Percentiles rank a stretch among this genome's conserved stretches.
Conservation (phyloP, 2,113 vertebrate species). For the Noctilio leporinus region DNA sequence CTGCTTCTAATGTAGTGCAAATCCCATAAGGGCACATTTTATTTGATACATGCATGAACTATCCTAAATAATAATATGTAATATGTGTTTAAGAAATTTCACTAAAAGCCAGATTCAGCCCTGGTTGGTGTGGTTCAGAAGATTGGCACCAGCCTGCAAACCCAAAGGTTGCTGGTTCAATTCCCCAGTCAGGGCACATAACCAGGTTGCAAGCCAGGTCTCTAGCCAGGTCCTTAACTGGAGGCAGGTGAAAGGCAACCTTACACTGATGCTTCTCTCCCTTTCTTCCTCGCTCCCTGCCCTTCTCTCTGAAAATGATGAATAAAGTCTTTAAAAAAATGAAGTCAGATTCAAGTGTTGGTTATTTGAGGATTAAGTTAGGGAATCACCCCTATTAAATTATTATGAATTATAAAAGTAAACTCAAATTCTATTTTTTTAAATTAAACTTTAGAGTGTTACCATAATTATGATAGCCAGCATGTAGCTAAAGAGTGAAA, state of each 20-base stretch:
- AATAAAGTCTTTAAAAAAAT: too few species aligned
- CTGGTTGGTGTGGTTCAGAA: too few species aligned
- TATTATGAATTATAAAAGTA: not conserved
- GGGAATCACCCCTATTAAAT: not conserved
- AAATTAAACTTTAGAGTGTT: not conserved
- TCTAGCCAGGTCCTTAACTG: too few species aligned
- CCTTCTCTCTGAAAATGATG: too few species aligned
- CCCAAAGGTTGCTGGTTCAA: too few species aligned
- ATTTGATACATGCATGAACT: not conserved
- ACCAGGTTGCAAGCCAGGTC: too few species aligned
- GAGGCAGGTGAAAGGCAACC: too few species aligned
- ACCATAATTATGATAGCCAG: not conserved
- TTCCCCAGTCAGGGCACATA: too few species aligned
- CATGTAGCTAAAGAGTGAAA: not conserved
- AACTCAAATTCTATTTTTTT: not conserved
- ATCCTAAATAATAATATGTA: not conserved
- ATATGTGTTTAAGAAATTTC: not conserved
- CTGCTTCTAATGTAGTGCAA: not conserved
- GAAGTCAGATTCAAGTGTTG: not conserved
- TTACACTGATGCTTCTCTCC: too few species aligned
- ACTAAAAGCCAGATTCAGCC: not conserved
- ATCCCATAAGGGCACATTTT: not conserved
- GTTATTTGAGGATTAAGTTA: not conserved
- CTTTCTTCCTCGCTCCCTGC: too few species aligned
- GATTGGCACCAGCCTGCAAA: too few species aligned